phyloP scores from a whole-genome alignment of 1,140 invertebrate genomes.

The Papilio glaucus region DNA sequence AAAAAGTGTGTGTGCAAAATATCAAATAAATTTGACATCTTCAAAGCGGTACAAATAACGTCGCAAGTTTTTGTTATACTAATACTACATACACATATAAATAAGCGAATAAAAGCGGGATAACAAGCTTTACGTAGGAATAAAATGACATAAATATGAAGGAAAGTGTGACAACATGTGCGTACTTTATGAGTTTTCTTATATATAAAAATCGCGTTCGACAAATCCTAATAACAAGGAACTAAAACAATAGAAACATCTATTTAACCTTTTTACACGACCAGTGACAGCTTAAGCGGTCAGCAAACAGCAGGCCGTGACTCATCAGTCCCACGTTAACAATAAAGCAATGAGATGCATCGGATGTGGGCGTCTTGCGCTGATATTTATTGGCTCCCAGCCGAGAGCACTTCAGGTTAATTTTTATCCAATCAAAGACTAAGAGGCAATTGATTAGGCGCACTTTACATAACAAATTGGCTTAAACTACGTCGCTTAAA shows the following conservation, averaged over 20 bases:
- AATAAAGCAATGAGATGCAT: conserved; percentile 16
- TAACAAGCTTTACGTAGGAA: too few relatives aligned
- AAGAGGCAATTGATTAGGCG: not conserved
- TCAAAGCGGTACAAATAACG: too few relatives aligned
- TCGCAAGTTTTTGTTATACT: too few relatives aligned
- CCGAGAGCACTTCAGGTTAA: conserved; percentile 11
- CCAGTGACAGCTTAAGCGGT: not conserved
- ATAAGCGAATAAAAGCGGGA: too few relatives aligned
- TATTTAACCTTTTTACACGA: not conserved
- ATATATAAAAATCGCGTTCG: not conserved
- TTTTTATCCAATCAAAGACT: conserved; percentile 14
- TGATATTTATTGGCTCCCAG: conserved; percentile 6
- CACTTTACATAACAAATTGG: conserved; percentile 14
- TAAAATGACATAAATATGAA: too few relatives aligned
- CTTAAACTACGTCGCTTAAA: not conserved
- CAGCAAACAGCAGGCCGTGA: not conserved
- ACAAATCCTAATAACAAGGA: not conserved
- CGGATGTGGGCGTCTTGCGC: conserved; percentile 9
- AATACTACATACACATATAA: too few relatives aligned
- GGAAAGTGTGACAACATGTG: too few relatives aligned
- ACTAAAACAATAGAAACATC: not conserved
- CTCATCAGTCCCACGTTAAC: conserved; percentile 4
- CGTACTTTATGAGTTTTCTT: too few relatives aligned
- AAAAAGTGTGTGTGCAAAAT: too few relatives aligned
- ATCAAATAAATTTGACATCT: too few relatives aligned